phyloP scores from a whole-genome alignment of 1,140 invertebrate genomes.

The Diorhabda elongata region DNA sequence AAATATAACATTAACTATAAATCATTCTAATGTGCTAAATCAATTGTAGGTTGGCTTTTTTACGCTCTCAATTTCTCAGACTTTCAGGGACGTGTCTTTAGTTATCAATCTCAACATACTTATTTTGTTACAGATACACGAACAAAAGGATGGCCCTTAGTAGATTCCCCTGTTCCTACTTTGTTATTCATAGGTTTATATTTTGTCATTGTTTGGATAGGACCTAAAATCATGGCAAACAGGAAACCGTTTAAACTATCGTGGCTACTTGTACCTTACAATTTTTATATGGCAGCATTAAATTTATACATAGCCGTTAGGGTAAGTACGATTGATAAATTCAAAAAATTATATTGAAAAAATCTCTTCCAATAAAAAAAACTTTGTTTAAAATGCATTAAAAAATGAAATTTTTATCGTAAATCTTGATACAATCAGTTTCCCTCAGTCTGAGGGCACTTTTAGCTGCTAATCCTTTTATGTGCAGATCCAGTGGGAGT shows the following conservation, averaged over 20 bases:
- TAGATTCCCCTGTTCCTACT: slow-evolving; percentile 77
- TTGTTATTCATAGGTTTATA: slow-evolving; percentile 71
- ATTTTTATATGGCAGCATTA: slow-evolving; percentile 75
- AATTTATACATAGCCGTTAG: slow-evolving; percentile 82
- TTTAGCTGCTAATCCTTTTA: too few relatives aligned
- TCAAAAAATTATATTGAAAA: too few relatives aligned
- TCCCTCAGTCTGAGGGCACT: too few relatives aligned
- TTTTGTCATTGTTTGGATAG: slow-evolving; percentile 73
- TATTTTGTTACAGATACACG: slow-evolving; percentile 62
- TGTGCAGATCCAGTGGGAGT: too few relatives aligned
- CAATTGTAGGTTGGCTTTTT: background rate
- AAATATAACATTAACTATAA: background rate
- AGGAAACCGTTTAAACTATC: slow-evolving; percentile 74
- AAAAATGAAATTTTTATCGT: too few relatives aligned
- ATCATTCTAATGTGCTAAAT: background rate
- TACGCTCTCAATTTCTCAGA: too few relatives aligned
- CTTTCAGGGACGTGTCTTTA: background rate
- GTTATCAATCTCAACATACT: background rate
- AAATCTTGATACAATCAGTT: too few relatives aligned
- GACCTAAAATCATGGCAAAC: slow-evolving; percentile 79
- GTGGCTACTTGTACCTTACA: slow-evolving; percentile 78
- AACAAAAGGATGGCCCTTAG: slow-evolving; percentile 82
- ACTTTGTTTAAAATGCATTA: too few relatives aligned
- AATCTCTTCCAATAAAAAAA: too few relatives aligned
- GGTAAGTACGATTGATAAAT: slow-evolving; percentile 46